These are phyloP conservation scores for Prionailurus viverrinus DNA, from an alignment of 2,113 vertebrate species.

Conservation along the genomic window DNA sequence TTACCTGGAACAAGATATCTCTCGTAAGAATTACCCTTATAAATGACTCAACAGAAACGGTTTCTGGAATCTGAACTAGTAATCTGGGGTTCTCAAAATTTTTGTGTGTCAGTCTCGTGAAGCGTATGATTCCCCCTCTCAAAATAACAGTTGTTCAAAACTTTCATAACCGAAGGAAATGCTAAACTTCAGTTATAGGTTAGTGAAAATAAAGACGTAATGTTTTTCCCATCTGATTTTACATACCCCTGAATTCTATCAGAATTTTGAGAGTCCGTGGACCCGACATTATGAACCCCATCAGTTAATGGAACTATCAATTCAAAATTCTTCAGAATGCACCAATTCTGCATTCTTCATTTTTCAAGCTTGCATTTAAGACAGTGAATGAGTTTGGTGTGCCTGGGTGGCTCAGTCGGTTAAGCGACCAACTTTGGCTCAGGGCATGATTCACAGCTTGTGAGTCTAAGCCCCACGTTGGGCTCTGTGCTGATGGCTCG, in stretches of 20 bases:
- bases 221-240: neutral
- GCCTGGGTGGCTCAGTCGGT: too few relatives aligned
- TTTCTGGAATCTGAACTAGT: neutral
- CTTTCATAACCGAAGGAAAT: neutral
- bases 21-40: neutral
- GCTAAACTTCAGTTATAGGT: neutral
- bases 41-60: neutral
- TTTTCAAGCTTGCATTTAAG: slow-evolving; percentile 2
- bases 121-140: neutral
- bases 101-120: neutral
- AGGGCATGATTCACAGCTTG: too few relatives aligned
- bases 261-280: neutral
- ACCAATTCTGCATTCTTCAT: neutral
- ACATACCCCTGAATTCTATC: neutral
- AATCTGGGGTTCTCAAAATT: neutral
- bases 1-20: neutral
- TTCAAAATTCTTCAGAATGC: neutral
- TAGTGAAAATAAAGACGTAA: neutral
- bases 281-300: neutral
- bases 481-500: too few relatives aligned
- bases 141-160: neutral
- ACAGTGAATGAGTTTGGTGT: neutral
- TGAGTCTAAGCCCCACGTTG: too few relatives aligned
- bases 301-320: neutral
- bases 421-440: too few relatives aligned